Conservation (phyloP, 2,888 invertebrate species). For the Tachina fera region DNA sequence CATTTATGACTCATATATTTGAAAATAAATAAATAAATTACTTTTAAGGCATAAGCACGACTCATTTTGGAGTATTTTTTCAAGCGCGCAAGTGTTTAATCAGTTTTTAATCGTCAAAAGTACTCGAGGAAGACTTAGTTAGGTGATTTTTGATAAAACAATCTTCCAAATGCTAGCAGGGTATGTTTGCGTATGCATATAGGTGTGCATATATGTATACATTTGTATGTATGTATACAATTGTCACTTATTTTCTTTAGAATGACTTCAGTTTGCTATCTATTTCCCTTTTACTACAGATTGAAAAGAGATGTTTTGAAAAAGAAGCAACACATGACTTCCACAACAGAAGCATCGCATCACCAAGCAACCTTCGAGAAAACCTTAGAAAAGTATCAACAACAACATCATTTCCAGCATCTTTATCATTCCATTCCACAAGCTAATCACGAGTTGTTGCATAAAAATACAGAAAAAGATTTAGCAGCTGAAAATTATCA, state of each 20-base stretch:
- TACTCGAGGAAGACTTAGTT: too few species aligned
- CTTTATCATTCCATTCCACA: background rate
- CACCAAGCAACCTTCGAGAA: conserved; percentile 15
- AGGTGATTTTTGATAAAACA: too few species aligned
- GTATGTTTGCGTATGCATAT: too few species aligned
- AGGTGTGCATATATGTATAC: too few species aligned
- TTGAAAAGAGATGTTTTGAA: conserved; percentile 55
- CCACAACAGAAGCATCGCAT: background rate
- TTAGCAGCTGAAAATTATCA: conserved; percentile 18
- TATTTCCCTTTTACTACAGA: conserved; percentile 43
- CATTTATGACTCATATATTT: too few species aligned
- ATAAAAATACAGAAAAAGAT: conserved; percentile 11
- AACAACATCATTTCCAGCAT: background rate
- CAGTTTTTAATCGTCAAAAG: too few species aligned
- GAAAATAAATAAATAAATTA: too few species aligned
- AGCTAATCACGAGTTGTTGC: conserved; percentile 23
- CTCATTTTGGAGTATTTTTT: too few species aligned
- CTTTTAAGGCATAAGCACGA: too few species aligned
- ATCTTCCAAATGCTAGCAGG: too few species aligned
- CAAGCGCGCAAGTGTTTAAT: too few species aligned
- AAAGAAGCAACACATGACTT: background rate
- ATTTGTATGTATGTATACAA: too few species aligned
- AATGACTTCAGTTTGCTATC: background rate
- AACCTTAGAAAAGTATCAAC: conserved; percentile 12
- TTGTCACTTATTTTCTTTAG: conserved; percentile 3